Conservation (phyloP, 2,113 vertebrate genomes). For the Macroglossus sobrinus region DNA sequence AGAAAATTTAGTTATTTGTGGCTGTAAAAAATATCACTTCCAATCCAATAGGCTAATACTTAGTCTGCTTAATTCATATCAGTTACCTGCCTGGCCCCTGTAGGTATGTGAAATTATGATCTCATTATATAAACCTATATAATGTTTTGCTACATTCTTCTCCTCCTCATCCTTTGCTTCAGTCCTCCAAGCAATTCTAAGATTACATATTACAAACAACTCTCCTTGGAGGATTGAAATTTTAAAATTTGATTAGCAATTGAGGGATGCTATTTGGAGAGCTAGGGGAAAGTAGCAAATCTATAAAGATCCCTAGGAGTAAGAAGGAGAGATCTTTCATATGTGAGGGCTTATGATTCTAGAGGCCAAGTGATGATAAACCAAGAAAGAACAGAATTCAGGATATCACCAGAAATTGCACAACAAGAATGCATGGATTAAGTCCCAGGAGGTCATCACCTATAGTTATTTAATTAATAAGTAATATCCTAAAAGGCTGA, state of each 20-base stretch:
- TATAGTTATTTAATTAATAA: background rate
- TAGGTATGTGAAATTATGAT: background rate
- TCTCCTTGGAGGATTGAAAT: background rate
- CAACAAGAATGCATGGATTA: background rate
- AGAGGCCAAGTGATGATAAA: background rate
- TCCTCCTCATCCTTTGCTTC: background rate
- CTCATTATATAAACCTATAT: too few relatives aligned
- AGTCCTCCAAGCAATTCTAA: background rate
- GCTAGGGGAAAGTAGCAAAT: background rate
- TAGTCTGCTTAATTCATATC: background rate
- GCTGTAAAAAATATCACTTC: background rate
- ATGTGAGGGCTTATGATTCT: background rate
- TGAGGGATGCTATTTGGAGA: background rate
- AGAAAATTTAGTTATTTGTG: background rate
- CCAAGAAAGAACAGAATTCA: background rate
- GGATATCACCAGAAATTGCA: background rate
- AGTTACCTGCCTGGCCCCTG: background rate
- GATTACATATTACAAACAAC: background rate
- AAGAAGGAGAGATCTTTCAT: background rate
- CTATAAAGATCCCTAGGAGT: background rate
- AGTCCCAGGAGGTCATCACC: background rate
- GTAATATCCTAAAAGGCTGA: background rate
- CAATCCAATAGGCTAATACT: background rate
- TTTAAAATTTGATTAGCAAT: background rate
- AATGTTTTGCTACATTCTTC: background rate